Evolutionary conservation across 1,140 invertebrate genomes (phyloP).

Genomic region (Lordiphosa collinella): DNA sequence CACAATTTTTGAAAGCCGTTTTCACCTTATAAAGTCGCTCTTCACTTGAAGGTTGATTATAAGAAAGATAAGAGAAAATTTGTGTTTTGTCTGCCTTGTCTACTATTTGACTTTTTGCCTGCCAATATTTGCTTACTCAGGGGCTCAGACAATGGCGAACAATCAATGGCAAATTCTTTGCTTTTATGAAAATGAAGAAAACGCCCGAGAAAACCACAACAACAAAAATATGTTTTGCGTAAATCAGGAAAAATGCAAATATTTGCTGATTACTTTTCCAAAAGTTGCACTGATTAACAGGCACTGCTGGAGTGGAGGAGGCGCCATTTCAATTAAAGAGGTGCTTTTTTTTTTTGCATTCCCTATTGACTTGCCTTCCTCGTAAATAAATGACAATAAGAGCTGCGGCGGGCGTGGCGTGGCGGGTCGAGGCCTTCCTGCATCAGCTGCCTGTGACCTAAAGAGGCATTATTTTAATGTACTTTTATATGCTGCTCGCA

Average conservation of each 20-base stretch:
- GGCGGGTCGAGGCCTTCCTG: slow-evolving; percentile 4
- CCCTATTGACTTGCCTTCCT: slow-evolving; percentile 31
- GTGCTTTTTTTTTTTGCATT: slow-evolving; percentile 4
- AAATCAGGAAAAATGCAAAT: slow-evolving; percentile 49
- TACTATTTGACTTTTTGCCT: slow-evolving; percentile 1
- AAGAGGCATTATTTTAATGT: slow-evolving; percentile 72
- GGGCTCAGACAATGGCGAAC: slow-evolving; percentile 10
- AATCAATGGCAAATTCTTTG: slow-evolving; percentile 24
- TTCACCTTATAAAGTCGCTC: slow-evolving; percentile 35
- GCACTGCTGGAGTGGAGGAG: too few relatives aligned
- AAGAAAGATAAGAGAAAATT: too few relatives aligned
- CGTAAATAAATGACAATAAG: slow-evolving; percentile 67
- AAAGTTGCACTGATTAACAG: slow-evolving; percentile 62
- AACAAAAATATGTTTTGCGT: slow-evolving; percentile 19
- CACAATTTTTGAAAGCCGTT: slow-evolving; percentile 48
- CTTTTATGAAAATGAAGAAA: slow-evolving; percentile 66
- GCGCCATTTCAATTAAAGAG: slow-evolving; percentile 23
- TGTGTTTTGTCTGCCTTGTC: too few relatives aligned
- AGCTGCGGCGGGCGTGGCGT: slow-evolving; percentile 3
- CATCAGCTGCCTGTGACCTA: slow-evolving; percentile 57
- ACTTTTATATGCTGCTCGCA: slow-evolving; percentile 35
- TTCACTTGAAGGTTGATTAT: slow-evolving; percentile 18
- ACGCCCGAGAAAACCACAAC: slow-evolving; percentile 33
- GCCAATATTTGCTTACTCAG: neutral
- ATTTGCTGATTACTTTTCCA: slow-evolving; percentile 67